Evolutionary conservation across 2,888 invertebrate species (phyloP).

Genomic region (Laspeyria flexula): DNA sequence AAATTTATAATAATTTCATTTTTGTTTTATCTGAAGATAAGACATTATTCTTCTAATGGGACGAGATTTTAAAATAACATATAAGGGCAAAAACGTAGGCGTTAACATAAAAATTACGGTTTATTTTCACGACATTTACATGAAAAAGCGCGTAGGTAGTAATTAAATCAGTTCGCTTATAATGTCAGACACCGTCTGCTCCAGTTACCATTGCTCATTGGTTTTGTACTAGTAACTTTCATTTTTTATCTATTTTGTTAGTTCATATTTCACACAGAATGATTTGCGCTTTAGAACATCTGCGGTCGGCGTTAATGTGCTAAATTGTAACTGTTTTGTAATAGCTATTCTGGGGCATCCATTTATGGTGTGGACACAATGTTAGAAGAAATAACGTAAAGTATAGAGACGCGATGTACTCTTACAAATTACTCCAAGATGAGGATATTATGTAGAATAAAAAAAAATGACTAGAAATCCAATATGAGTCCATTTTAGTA

Average conservation of each 20-base stretch:
- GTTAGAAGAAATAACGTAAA: no score
- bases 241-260: not conserved
- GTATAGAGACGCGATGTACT: no score
- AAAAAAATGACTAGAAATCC: no score
- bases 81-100: no score
- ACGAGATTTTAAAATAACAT: no score
- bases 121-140: not conserved
- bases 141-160: conserved; percentile 1
- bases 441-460: no score
- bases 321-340: not conserved
- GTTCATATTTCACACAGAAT: not conserved
- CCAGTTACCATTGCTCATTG: not conserved
- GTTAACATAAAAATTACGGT: no score
- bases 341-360: not conserved
- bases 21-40: no score
- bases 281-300: not conserved
- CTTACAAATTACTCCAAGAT: no score
- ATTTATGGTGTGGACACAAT: not conserved
- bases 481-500: no score
- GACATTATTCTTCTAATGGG: no score
- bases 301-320: not conserved
- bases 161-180: not conserved
- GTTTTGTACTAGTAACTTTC: conserved; percentile 3
- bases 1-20: no score
- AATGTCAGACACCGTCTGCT: not conserved